Evolutionary conservation across 2,113 vertebrate species (phyloP), one percentile per base, ranked within the genome.

Genomic region (Cheilinus undulatus): DNA sequence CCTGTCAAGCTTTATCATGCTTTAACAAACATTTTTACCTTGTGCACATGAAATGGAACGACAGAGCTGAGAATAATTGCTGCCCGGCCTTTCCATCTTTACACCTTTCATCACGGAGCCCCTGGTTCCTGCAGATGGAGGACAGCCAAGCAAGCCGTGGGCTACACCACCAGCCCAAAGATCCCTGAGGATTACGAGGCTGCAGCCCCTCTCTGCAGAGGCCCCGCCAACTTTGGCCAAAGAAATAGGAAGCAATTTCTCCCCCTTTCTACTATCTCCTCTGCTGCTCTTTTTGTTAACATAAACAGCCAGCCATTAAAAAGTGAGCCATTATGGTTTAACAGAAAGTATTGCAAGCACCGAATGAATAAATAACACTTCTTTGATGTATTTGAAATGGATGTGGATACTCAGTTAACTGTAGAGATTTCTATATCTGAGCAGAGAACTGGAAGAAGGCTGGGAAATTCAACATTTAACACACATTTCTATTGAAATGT

Each of bases 61-160:
- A 43, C 63, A 68, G 73, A 40, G 19, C 14, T n/a, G 30, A 48
- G 23, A 61, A 68, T 48, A 38, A 46, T 3, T 60, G 54, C 54
- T 75, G 63, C 54, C 46, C 36, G 0, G 2, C 2, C 45, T 22
- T 5, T 7, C 32, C 5, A 10, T 40, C 34, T 10, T 36, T 43
- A 6, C 9, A 3, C 19, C 30, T 23, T 28, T n/a, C 7, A 5
- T 54, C 54, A 3, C 9, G 1, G n/a, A 51, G 24, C 34, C 32
- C 28, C 43, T 22, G 32, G 9, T 9, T 34, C 13, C 13, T 75
- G 22, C 20, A 34, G 36, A 43, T 45, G 24, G 54, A 60, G 8
- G 61, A 58, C 45, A 43, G 58, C 12, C 3, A 0, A 27, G 22
- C 3, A 0, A 27, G 22, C n/a, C 0, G 20, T 11, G 0, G 51